Evolutionary conservation across 2,113 vertebrate species (phyloP).

Genomic region (Pteropus alecto): DNA sequence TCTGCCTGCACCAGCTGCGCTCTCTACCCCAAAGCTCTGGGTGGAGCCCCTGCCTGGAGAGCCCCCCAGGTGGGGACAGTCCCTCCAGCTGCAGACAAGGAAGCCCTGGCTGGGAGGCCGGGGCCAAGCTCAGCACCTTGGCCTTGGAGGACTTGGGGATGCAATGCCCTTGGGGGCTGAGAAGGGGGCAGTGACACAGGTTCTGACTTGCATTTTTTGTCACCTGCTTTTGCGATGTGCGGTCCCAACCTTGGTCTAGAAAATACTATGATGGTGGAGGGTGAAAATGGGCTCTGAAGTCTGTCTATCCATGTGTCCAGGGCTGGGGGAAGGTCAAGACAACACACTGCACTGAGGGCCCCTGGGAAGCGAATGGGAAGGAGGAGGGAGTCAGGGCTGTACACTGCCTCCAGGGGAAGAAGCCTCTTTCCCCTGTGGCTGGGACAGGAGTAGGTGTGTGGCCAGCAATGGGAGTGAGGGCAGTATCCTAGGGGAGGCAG

Average conservation of each 20-base stretch:
- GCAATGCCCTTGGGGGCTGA: fast-evolving
- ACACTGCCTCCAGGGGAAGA: neutral
- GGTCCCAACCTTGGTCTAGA: neutral
- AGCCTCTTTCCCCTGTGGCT: neutral
- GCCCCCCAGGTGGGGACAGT: conserved; percentile 8
- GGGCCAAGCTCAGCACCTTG: neutral
- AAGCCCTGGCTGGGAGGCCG: neutral
- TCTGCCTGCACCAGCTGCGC: neutral
- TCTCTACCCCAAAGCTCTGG: neutral
- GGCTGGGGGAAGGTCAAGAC: neutral
- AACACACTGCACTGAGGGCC: neutral
- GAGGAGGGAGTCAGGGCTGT: fast-evolving
- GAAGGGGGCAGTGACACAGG: neutral
- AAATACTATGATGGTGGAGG: neutral
- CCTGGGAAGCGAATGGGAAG: too few relatives aligned
- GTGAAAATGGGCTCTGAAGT: neutral
- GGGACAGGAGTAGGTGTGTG: fast-evolving
- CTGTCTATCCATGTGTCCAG: neutral
- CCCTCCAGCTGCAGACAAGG: neutral
- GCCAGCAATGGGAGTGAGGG: fast-evolving
- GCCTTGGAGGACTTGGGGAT: neutral
- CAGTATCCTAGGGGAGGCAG: too few relatives aligned
- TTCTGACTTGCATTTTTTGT: neutral
- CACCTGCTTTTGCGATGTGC: neutral
- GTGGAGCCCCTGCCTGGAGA: neutral